A percentile compares a stretch with the other conserved stretches of the same genome.
phyloP scores from a whole-genome alignment of 2,888 invertebrate species.

The Catocala fraxini region DNA sequence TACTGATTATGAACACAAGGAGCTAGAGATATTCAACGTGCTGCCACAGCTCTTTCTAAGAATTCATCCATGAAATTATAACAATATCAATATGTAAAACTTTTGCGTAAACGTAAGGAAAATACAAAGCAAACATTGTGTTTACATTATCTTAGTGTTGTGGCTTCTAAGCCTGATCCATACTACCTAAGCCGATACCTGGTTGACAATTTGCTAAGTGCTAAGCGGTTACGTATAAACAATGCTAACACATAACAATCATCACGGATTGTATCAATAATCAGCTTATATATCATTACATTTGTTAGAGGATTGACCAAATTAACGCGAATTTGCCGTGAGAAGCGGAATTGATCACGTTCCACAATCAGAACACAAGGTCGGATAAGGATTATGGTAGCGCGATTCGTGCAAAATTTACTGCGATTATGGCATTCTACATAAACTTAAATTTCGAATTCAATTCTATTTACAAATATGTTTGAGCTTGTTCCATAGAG shows the following conservation, averaged over 20 bases:
- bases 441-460: background rate
- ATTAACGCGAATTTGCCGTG: background rate
- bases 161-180: slow-evolving; percentile 15
- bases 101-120: too few relatives aligned
- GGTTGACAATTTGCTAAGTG: slow-evolving; percentile 17
- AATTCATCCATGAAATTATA: too few relatives aligned
- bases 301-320: background rate
- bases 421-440: background rate
- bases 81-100: too few relatives aligned
- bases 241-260: slow-evolving; percentile 10
- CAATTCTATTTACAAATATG: too few relatives aligned
- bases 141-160: too few relatives aligned
- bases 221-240: slow-evolving; percentile 12
- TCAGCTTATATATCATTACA: background rate
- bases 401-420: background rate
- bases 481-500: too few relatives aligned
- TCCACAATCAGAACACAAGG: slow-evolving; percentile 1
- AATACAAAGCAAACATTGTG: too few relatives aligned
- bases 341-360: slow-evolving; percentile 2
- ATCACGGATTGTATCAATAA: background rate
- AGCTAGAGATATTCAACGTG: too few relatives aligned
- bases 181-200: slow-evolving; percentile 28
- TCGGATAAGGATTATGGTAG: background rate
- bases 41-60: too few relatives aligned
- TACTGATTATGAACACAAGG: too few relatives aligned